phyloP scores from a whole-genome alignment of 2,888 invertebrate species.

The Griposia aprilina region DNA sequence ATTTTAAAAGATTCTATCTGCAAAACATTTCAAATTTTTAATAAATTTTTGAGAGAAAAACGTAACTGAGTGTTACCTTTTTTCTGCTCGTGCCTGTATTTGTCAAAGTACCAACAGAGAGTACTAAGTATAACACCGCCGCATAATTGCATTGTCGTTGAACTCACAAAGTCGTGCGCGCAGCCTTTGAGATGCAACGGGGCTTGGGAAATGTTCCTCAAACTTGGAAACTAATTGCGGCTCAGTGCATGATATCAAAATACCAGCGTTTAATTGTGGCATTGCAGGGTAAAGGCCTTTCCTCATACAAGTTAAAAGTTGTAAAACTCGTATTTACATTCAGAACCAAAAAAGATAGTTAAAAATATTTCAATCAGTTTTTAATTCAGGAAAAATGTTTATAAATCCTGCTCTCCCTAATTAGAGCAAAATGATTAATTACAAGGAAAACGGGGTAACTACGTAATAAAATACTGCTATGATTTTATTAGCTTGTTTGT shows the following conservation, averaged over 20 bases:
- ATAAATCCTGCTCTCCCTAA: neutral
- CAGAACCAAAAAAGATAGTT: conserved; percentile 11
- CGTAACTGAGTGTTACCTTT: no score
- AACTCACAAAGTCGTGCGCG: conserved; percentile 66
- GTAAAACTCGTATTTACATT: conserved; percentile 23
- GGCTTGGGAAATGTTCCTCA: conserved; percentile 57
- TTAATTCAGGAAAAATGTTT: conserved; percentile 26
- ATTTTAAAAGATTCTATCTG: neutral
- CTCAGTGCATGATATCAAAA: conserved; percentile 43
- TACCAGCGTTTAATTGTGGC: conserved; percentile 35
- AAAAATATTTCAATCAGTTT: conserved; percentile 23
- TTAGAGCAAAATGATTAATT: conserved; percentile 4
- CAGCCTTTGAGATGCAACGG: conserved; percentile 64
- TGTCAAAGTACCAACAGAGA: conserved; percentile 31
- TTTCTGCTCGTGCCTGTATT: conserved; percentile 10
- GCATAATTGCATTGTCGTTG: conserved; percentile 71
- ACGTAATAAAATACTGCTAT: neutral
- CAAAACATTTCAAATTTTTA: neutral
- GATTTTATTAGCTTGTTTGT: no score
- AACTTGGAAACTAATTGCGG: conserved; percentile 58
- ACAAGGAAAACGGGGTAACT: neutral
- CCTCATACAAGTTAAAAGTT: conserved; percentile 7
- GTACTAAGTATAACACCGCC: conserved; percentile 55
- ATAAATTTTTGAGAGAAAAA: neutral
- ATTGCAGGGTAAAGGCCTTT: conserved; percentile 24